phyloP scores from a whole-genome alignment of 2,888 invertebrate species.

The Tortrix viridana region DNA sequence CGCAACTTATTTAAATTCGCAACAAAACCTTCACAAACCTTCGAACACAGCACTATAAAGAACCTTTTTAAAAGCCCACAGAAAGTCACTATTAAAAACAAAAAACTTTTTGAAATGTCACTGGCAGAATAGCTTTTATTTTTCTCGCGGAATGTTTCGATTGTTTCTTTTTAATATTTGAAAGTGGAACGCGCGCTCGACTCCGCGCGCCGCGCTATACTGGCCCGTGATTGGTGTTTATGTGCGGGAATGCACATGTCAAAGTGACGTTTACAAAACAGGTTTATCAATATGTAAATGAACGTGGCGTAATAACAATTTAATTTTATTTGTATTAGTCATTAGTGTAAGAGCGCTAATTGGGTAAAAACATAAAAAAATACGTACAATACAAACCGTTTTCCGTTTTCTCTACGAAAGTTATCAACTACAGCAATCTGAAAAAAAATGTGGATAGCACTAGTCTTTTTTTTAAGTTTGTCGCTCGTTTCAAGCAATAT shows the following conservation, averaged over 20 bases:
- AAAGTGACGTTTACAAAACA: conserved; percentile 29
- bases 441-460: no score
- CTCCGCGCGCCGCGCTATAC: conserved; percentile 60
- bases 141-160: conserved; percentile 19
- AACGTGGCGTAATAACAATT: conserved; percentile 11
- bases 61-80: conserved; percentile 33
- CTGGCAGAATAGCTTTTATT: conserved; percentile 35
- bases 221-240: conserved; percentile 63
- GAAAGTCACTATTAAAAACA: conserved; percentile 27
- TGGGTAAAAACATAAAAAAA: no score
- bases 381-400: no score
- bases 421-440: no score
- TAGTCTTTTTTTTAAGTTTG: no score
- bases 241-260: conserved; percentile 70
- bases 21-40: conserved; percentile 57
- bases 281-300: conserved; percentile 27
- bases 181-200: conserved; percentile 57
- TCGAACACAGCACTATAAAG: conserved; percentile 40
- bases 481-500: no score
- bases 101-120: conserved; percentile 27
- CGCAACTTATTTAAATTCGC: conserved; percentile 55
- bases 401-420: no score
- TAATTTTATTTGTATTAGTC: conserved; percentile 1
- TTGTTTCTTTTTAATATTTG: conserved; percentile 15
- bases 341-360: neutral